Evolutionary conservation across 2,113 vertebrate genomes (phyloP).

Genomic region (Psittacara wagleri): DNA sequence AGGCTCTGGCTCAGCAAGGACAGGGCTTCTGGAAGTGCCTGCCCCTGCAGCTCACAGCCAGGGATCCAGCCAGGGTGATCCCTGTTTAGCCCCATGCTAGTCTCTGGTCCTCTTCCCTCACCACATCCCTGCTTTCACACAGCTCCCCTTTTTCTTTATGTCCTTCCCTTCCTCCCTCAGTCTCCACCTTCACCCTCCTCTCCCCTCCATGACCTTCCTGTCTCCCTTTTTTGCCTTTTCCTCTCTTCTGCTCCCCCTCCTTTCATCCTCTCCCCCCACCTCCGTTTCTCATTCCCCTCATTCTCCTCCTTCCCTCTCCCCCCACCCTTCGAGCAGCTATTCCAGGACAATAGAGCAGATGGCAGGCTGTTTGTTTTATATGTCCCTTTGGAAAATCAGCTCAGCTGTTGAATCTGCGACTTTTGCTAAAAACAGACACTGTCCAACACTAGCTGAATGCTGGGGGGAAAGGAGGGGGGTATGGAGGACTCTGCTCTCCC

Average conservation of each 20-base stretch:
- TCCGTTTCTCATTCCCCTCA: neutral
- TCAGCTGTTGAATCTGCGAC: conserved; percentile 60
- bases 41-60: neutral
- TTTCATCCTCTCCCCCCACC: neutral
- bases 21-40: neutral
- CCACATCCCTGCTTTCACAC: neutral
- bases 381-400: conserved; percentile 69
- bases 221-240: neutral
- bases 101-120: neutral
- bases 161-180: neutral
- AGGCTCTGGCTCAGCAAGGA: neutral
- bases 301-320: conserved; percentile 36
- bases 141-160: neutral
- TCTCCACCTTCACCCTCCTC: neutral
- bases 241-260: neutral
- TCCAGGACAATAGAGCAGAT: conserved; percentile 79
- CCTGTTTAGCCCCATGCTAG: neutral
- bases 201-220: neutral
- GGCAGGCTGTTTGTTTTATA: conserved; percentile 65
- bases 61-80: neutral
- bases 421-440: conserved; percentile 68
- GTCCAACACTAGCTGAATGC: conserved; percentile 21
- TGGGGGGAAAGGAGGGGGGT: neutral
- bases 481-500: neutral
- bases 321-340: conserved; percentile 42